Conservation (phyloP, 1,140 invertebrate species). For the Bombus breviceps region DNA sequence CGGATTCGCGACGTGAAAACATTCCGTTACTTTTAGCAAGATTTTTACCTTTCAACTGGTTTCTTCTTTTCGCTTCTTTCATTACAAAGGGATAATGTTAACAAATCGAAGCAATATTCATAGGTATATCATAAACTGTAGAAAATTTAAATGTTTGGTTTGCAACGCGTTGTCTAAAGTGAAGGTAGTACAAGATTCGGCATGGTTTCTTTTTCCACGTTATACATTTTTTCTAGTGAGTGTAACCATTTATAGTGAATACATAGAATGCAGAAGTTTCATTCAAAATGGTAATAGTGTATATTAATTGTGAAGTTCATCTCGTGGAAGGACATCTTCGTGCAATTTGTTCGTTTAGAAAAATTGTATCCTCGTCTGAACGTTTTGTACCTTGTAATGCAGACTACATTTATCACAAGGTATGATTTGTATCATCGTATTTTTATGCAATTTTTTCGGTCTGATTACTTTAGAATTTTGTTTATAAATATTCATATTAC, state of each 20-base stretch:
- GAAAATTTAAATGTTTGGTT: too few relatives aligned
- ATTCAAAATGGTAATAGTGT: background rate
- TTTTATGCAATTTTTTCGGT: background rate
- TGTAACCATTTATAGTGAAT: background rate
- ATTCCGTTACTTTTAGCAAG: too few relatives aligned
- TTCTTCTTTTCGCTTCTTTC: background rate
- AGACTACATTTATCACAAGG: background rate
- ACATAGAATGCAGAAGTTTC: background rate
- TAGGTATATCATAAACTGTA: too few relatives aligned
- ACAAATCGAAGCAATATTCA: too few relatives aligned
- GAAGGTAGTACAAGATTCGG: background rate
- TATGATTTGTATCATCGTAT: background rate
- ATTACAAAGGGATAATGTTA: background rate
- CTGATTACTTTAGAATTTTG: background rate
- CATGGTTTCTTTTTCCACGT: background rate
- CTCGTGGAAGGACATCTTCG: background rate
- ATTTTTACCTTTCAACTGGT: background rate
- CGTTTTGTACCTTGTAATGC: background rate
- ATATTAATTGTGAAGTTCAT: background rate
- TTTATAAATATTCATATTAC: background rate
- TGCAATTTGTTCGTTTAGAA: too few relatives aligned
- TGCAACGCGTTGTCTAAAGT: background rate
- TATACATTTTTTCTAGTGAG: background rate
- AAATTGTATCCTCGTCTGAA: background rate
- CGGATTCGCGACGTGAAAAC: background rate